Evolutionary conservation across 2,797 vertebrate species (phyloP).

Genomic region (Meda fulgida): DNA sequence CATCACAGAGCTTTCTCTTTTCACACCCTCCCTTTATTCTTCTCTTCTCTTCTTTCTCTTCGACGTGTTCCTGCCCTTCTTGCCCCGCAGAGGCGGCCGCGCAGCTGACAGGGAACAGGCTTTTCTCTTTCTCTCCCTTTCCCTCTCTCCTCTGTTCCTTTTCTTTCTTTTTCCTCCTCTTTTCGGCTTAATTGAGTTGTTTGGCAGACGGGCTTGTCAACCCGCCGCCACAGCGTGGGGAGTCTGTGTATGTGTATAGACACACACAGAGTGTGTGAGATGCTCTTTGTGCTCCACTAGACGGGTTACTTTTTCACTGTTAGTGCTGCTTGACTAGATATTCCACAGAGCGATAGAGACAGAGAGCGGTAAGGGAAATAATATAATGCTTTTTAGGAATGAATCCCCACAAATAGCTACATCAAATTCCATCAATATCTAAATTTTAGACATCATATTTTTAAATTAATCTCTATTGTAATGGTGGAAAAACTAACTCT

Average conservation of each 20-base stretch:
- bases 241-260: slow-evolving; percentile 87
- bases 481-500: not conserved
- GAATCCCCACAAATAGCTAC: not conserved
- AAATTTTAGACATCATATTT: not conserved
- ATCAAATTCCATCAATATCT: not conserved
- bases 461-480: not conserved
- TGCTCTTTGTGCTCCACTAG: slow-evolving; percentile 92
- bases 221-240: slow-evolving; percentile 94
- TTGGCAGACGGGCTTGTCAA: slow-evolving; percentile 94
- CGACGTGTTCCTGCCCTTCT: slow-evolving; percentile 58
- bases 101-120: slow-evolving; percentile 64
- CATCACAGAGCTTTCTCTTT: slow-evolving; percentile 73
- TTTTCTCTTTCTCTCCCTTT: slow-evolving; percentile 66
- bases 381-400: not conserved
- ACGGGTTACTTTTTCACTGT: slow-evolving; percentile 99
- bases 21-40: slow-evolving; percentile 56
- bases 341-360: slow-evolving; percentile 65
- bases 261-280: slow-evolving; percentile 86
- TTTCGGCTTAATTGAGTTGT: slow-evolving; percentile 99
- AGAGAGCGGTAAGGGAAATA: slow-evolving; percentile 14
- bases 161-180: slow-evolving; percentile 81
- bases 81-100: slow-evolving; percentile 44
- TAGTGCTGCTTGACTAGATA: slow-evolving; percentile 93
- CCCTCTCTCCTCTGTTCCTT: slow-evolving; percentile 75
- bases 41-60: slow-evolving; percentile 71